A percentile compares a stretch with the other conserved stretches of the same genome.
phyloP scores from a whole-genome alignment of 1,140 invertebrate species.

The Anastrepha ludens region DNA sequence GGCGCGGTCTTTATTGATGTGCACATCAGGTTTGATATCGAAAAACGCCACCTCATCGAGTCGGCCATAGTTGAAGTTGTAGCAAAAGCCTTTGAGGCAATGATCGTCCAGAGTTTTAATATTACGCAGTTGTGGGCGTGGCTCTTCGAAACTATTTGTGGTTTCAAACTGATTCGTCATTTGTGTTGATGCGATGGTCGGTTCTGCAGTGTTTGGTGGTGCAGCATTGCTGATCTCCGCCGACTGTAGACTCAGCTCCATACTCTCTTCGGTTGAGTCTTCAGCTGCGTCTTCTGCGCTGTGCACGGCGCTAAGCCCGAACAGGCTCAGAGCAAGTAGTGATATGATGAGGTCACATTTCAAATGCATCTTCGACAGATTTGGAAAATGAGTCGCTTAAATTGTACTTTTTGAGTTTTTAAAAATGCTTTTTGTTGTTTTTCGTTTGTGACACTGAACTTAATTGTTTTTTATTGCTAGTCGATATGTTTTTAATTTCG shows the following conservation, averaged over 20 bases:
- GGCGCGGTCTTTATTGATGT: slow-evolving; percentile 60
- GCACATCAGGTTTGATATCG: slow-evolving; percentile 62
- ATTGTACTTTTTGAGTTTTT: not conserved
- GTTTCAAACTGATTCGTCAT: not conserved
- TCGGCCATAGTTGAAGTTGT: slow-evolving; percentile 60
- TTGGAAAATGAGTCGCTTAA: not conserved
- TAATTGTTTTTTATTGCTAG: not conserved
- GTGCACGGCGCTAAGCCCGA: not conserved
- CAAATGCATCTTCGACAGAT: not conserved
- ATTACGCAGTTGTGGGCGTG: slow-evolving; percentile 3
- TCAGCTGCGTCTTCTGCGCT: not conserved
- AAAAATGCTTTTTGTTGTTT: not conserved
- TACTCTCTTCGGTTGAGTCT: not conserved
- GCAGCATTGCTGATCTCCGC: not conserved
- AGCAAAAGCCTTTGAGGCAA: slow-evolving; percentile 56
- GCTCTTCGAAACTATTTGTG: not conserved
- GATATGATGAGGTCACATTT: not conserved
- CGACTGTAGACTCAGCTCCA: not conserved
- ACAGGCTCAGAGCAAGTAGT: not conserved
- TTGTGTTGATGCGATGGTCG: not conserved
- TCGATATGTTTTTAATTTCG: not conserved
- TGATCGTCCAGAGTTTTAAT: slow-evolving; percentile 18
- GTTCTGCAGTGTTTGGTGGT: not conserved
- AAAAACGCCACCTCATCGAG: slow-evolving; percentile 62
- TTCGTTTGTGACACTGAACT: no score